phyloP scores from a whole-genome alignment of 2,113 vertebrate genomes.

The Dissostichus mawsoni region DNA sequence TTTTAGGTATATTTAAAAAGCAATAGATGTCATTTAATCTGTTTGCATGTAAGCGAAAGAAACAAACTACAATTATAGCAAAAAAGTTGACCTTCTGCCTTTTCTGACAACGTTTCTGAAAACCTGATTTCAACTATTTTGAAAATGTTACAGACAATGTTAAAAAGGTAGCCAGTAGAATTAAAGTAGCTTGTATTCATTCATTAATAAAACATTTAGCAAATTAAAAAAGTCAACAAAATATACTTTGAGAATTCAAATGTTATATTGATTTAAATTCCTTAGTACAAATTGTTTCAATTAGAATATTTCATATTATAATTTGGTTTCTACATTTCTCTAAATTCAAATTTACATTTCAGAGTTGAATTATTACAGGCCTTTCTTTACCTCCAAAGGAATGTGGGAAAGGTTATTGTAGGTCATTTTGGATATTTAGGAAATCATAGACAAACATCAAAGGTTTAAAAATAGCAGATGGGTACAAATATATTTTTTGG shows the following conservation, averaged over 20 bases:
- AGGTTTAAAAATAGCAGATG: not conserved
- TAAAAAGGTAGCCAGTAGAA: not conserved
- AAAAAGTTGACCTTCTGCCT: not conserved
- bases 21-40: not conserved
- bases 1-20: not conserved
- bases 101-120: too few species aligned
- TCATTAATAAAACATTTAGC: too few species aligned
- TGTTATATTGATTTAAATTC: not conserved
- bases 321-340: too few species aligned
- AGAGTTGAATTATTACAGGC: not conserved
- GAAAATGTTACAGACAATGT: not conserved
- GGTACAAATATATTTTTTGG: conserved; percentile 4
- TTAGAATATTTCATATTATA: not conserved
- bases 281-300: not conserved
- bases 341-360: too few species aligned
- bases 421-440: conserved; percentile 3
- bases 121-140: not conserved
- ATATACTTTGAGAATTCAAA: not conserved
- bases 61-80: not conserved
- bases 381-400: not conserved
- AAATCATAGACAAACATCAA: not conserved
- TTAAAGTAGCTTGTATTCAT: not conserved
- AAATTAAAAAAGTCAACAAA: not conserved
- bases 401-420: not conserved
- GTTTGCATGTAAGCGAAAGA: not conserved